Base-by-base conservation (phyloP, 2,113 vertebrate species). In the Ascaphus truei region DNA sequence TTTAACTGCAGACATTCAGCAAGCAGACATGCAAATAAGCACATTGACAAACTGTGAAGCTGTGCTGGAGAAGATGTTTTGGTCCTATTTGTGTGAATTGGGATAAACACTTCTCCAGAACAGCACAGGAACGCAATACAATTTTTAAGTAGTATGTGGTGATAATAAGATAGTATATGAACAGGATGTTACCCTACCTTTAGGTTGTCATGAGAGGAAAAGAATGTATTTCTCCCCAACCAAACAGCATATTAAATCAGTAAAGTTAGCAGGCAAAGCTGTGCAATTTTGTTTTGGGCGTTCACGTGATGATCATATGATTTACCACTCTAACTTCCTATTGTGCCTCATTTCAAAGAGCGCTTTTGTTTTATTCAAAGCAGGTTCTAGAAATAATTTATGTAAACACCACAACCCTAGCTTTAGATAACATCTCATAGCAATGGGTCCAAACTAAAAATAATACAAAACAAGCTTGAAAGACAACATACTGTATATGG, bases 311-410 rank as follows among this genome's bases (percentile, higher is more conserved):
- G 18, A 57, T 58, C 64, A 57, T 37, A 58, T 68, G 64, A 57
- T 47, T 48, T 27, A 16, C 43, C 59, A 59, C 33, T 25, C 55
- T 36, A 27, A 59, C 29, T 68, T 50, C 27, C 66, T 68, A 68
- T 68, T 68, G 47, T 68, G 41, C 58, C 13, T 58, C 30, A 48
- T 58, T 57, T 68, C 53, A 68, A 68, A 27, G 30, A 59, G 20
- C 22, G 43, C 66, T 59, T 29, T 68, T 68, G 65, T 68, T 31
- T 18, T 43, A 11, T 23, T 45, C 10, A 52, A 33, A 50, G 45
- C 48, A 16, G 13, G 30, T n/a, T 34, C 61, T n/a, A 36, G 48
- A 64, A 39, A 52, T 3, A 11, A 20, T 39, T 30, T 2, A 37
- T 37, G 47, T 20, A 64, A 51, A 64, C 48, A 64, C 12, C 47